phyloP scores from a whole-genome alignment of 2,888 invertebrate genomes.

The Andrena trimmerana region DNA sequence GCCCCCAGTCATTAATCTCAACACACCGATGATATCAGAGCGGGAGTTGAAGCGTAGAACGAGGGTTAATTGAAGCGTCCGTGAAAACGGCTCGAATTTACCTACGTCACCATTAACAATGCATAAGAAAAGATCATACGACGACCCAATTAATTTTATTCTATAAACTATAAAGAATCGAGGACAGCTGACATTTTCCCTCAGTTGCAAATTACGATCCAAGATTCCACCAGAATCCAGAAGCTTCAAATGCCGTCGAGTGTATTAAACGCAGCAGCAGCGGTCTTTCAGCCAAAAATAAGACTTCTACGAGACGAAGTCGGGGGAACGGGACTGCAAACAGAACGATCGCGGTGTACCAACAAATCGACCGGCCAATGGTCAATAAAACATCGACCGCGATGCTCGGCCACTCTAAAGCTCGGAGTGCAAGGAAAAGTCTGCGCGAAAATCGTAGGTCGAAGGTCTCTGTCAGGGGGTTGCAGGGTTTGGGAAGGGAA shows the following conservation, averaged over 20 bases:
- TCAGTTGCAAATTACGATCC: too few relatives aligned
- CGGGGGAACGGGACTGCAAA: not conserved
- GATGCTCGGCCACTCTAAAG: constrained; percentile 11
- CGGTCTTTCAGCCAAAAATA: not conserved
- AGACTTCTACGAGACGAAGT: not conserved
- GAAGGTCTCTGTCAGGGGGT: constrained; percentile 47
- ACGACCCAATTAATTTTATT: not conserved
- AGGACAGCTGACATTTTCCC: too few relatives aligned
- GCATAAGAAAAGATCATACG: not conserved
- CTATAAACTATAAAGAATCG: too few relatives aligned
- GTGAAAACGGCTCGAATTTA: not conserved
- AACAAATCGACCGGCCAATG: constrained; percentile 40
- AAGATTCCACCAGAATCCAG: too few relatives aligned
- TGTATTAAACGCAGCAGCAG: not conserved
- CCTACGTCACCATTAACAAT: not conserved
- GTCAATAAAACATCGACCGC: constrained; percentile 60
- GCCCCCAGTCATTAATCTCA: constrained; percentile 34
- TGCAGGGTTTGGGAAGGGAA: constrained; percentile 17
- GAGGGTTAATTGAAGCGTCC: constrained; percentile 18
- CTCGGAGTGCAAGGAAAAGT: constrained; percentile 10
- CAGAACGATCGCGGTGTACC: constrained; percentile 45
- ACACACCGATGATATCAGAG: constrained; percentile 21
- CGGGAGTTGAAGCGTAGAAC: not conserved
- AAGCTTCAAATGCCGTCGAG: too few relatives aligned
- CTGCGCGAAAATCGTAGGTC: constrained; percentile 39